Percentiles rank a stretch among this genome's conserved stretches.
These are phyloP conservation scores for Rotaria sp. DNA, from an alignment of 2,888 invertebrate species.

Conservation along the genomic window DNA sequence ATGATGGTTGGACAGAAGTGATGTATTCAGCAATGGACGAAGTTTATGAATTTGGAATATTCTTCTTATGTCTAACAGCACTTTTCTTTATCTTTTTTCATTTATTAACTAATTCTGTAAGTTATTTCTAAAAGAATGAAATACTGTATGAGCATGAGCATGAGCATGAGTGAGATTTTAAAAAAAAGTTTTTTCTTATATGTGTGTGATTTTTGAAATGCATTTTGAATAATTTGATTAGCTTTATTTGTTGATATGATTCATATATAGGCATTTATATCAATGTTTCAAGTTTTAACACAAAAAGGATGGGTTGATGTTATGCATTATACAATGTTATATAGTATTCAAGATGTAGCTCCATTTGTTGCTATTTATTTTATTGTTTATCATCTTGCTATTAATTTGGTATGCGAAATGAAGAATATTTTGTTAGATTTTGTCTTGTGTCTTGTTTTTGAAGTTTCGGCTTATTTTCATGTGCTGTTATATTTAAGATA, in stretches of 20 bases:
- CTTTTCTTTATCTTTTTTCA: conserved; percentile 50
- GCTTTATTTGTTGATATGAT: background rate
- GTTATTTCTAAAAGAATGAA: conserved; percentile 40
- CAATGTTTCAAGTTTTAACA: conserved; percentile 99
- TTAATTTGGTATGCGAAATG: conserved; percentile 71
- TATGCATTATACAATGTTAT: conserved; percentile 90
- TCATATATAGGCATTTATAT: conserved; percentile 79
- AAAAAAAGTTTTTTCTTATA: too few species aligned
- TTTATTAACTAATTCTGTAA: conserved; percentile 49
- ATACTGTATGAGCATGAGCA: background rate
- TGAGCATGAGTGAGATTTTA: background rate
- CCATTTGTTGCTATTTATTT: conserved; percentile 95
- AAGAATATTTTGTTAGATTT: background rate
- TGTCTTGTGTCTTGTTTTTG: conserved; percentile 3
- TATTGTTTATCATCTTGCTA: conserved; percentile 93
- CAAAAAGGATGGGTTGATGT: conserved; percentile 99
- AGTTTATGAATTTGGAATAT: conserved; percentile 29
- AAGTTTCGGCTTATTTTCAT: background rate
- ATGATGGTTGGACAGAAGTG: conserved; percentile 54
- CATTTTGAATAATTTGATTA: too few species aligned
- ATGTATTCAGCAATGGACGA: conserved; percentile 47
- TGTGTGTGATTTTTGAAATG: too few species aligned
- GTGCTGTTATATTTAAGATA: background rate
- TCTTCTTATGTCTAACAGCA: conserved; percentile 42
- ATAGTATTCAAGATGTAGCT: conserved; percentile 60